Base-by-base conservation (phyloP, 2,797 vertebrate species). In the Leptoclinus maculatus region DNA sequence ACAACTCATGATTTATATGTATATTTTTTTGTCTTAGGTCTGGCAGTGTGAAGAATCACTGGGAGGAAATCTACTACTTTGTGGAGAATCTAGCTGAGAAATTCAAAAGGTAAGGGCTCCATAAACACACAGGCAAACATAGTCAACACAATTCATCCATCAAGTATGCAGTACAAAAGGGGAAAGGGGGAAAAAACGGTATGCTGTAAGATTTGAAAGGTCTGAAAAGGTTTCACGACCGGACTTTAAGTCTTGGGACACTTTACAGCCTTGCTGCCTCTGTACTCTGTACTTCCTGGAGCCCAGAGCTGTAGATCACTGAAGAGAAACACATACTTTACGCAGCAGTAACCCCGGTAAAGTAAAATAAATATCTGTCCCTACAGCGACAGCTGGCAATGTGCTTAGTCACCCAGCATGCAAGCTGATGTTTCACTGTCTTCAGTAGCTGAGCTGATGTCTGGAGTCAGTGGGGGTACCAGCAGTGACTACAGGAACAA, bases 21-120 rank as follows among this genome's bases (percentile, higher is more conserved):
- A 36, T 47, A 9, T 10, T 19, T 66, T 75, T 25, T 45, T 43
- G 43, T 65, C 66, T 73, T 81, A 98, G 98, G 88, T 99, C 97
- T 60, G 97, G 96, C 92, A 98, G 97, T 69, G 96, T 99, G 83
- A 96, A 95, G 77, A 87, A 96, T 86, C 97, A 99, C 89, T 99
- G 98, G 97, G 93, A 90, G 7, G 94, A 98, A 90, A 96, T 99
- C 87, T 97, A 96, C 82, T 89, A 93, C 60, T 96, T 98, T 91
- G 96, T 97, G 76, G 95, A 97, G 87, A 95, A 95, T 82, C 89
- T 98, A 85, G 96, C 97, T 0, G 95, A 96, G 81, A 99, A 97
- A 86, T 97, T 97, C 76, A 95, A 95, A 91, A 98, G 97, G 98
- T 98, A 93, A 83, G 76, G 71, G 1, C 19, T 45, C 58, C 1